These are phyloP conservation scores for Trissolcus japonicus DNA, from an alignment of 2,888 invertebrate genomes.

Conservation along the genomic window DNA sequence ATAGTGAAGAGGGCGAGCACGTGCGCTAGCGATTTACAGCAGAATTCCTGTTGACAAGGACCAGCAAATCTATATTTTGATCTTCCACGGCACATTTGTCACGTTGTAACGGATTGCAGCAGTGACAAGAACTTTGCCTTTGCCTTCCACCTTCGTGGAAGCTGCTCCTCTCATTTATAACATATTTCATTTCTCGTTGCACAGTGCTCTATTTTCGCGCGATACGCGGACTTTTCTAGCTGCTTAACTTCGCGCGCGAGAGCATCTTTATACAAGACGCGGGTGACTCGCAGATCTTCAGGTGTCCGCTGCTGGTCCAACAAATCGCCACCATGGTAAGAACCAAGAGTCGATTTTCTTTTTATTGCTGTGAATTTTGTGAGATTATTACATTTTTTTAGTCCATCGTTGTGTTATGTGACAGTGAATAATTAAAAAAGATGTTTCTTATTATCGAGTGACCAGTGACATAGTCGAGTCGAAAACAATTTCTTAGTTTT, in stretches of 20 bases:
- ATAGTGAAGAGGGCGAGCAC: not conserved
- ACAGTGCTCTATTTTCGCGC: slow-evolving; percentile 71
- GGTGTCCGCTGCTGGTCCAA: slow-evolving; percentile 71
- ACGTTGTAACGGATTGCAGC: slow-evolving; percentile 63
- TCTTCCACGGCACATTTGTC: slow-evolving; percentile 54
- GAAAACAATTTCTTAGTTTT: too few species aligned
- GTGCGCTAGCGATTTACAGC: not conserved
- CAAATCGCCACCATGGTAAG: slow-evolving; percentile 72
- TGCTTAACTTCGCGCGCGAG: slow-evolving; percentile 69
- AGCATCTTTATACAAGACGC: slow-evolving; percentile 72
- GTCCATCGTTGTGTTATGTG: not conserved
- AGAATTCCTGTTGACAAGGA: slow-evolving; percentile 40
- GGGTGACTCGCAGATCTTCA: slow-evolving; percentile 68
- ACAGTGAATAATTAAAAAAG: not conserved
- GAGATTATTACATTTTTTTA: not conserved
- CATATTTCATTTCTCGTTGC: slow-evolving; percentile 75
- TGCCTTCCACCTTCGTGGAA: slow-evolving; percentile 56
- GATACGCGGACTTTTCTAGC: slow-evolving; percentile 71
- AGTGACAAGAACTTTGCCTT: slow-evolving; percentile 53
- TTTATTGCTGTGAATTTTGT: not conserved
- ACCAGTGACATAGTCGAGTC: too few species aligned
- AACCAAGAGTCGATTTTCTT: not conserved
- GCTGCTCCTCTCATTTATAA: slow-evolving; percentile 69
- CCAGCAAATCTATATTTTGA: slow-evolving; percentile 62
- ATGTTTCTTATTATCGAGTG: too few species aligned